phyloP scores from a whole-genome alignment of 2,888 invertebrate genomes.

The Drosophila mettleri region DNA sequence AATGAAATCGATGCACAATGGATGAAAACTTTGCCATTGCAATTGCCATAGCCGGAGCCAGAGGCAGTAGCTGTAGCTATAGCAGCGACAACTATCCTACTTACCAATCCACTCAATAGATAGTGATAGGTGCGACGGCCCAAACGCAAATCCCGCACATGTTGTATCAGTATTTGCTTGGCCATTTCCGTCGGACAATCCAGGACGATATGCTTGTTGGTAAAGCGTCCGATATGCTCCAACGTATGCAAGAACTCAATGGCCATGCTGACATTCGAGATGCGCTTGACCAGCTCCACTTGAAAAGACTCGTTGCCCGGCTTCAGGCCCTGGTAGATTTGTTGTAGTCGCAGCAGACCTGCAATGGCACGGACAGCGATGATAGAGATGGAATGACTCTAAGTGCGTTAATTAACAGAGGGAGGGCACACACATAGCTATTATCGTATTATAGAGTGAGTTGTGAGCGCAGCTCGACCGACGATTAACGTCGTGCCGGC shows the following conservation, averaged over 20 bases:
- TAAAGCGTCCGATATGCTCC: conserved; percentile 94
- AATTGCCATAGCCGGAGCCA: no score
- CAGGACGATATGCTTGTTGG: conserved; percentile 94
- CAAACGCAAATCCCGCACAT: conserved; percentile 94
- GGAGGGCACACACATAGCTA: neutral
- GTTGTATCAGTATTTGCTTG: conserved; percentile 94
- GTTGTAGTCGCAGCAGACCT: conserved; percentile 96
- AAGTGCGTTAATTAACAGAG: conserved; percentile 15
- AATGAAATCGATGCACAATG: conserved; percentile 5
- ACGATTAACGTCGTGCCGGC: neutral
- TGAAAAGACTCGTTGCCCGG: conserved; percentile 94
- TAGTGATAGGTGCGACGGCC: conserved; percentile 97
- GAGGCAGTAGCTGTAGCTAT: neutral
- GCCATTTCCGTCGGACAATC: conserved; percentile 96
- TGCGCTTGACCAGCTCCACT: conserved; percentile 94
- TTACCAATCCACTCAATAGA: conserved; percentile 95
- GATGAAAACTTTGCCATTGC: conserved; percentile 4
- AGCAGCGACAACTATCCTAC: conserved; percentile 79
- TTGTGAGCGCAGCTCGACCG: neutral
- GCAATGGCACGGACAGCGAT: conserved; percentile 50
- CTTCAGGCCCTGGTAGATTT: conserved; percentile 95
- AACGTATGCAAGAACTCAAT: conserved; percentile 93
- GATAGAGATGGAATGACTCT: neutral
- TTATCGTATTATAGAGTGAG: neutral
- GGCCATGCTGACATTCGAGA: conserved; percentile 94